Conservation (phyloP, 2,113 vertebrate genomes). For the Anhinga anhinga region DNA sequence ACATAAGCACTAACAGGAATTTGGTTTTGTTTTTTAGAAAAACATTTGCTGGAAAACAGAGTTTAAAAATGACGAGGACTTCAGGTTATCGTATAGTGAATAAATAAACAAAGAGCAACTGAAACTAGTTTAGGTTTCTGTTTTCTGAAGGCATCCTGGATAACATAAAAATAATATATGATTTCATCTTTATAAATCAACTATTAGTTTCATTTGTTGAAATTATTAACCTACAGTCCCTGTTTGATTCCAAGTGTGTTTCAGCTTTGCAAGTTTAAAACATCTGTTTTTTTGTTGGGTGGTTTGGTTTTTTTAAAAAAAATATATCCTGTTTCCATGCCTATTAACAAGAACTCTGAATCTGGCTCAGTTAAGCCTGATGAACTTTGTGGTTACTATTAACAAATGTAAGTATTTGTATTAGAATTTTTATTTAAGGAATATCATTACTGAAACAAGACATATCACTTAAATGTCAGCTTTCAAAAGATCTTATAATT, state of each 20-base stretch:
- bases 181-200: not conserved
- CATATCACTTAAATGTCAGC: not conserved
- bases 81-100: not conserved
- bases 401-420: not conserved
- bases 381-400: not conserved
- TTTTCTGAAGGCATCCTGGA: not conserved
- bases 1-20: not conserved
- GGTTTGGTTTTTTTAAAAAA: not conserved
- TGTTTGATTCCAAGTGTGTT: not conserved
- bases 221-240: not conserved
- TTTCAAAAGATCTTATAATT: not conserved
- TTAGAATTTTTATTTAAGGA: not conserved
- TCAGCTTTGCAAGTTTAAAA: not conserved
- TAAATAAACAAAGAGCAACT: not conserved
- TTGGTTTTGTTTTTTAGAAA: not conserved
- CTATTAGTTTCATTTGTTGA: not conserved
- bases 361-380: not conserved
- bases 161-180: not conserved
- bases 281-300: rapidly evolving
- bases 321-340: not conserved
- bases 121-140: not conserved
- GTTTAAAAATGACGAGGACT: not conserved
- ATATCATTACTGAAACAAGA: not conserved
- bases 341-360: not conserved
- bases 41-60: not conserved